Conservation (phyloP, 2,888 invertebrate genomes). For the Meiosimyza decipiens region DNA sequence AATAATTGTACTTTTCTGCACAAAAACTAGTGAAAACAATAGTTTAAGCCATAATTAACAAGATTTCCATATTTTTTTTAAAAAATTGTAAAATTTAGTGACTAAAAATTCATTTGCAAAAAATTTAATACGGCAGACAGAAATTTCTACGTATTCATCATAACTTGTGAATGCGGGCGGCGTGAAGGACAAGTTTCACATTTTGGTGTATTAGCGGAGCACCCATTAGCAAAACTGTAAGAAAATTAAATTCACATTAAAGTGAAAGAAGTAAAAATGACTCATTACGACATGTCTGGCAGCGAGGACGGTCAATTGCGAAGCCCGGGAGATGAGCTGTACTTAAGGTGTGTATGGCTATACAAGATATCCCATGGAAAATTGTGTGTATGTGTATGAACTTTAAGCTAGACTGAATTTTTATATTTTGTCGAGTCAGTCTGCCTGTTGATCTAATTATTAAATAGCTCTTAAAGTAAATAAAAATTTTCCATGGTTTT, state of each 20-base stretch:
- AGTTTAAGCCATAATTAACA: background rate
- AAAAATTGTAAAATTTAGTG: background rate
- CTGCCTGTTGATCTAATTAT: background rate
- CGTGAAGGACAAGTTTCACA: slow-evolving; percentile 11
- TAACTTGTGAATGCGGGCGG: slow-evolving; percentile 27
- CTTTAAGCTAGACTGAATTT: too few species aligned
- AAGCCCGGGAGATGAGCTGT: slow-evolving; percentile 73
- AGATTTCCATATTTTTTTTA: background rate
- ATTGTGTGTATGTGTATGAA: slow-evolving; percentile 48
- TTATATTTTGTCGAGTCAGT: too few species aligned
- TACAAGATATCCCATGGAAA: slow-evolving; percentile 52
- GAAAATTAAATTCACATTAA: slow-evolving; percentile 10
- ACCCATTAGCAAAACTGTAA: background rate
- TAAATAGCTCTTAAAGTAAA: slow-evolving; percentile 15
- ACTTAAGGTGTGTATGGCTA: slow-evolving; percentile 68
- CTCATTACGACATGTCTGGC: slow-evolving; percentile 60
- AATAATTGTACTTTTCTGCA: slow-evolving; percentile 22
- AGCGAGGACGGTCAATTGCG: slow-evolving; percentile 89
- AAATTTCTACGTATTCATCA: background rate
- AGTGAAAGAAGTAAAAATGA: slow-evolving; percentile 35
- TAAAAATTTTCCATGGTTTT: slow-evolving; percentile 51
- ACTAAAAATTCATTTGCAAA: background rate
- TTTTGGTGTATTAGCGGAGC: background rate
- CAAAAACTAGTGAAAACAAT: slow-evolving; percentile 23
- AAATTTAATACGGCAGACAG: background rate